These are phyloP conservation scores for Diadegma fenestrale DNA, from an alignment of 2,888 invertebrate genomes.

Conservation along the genomic window DNA sequence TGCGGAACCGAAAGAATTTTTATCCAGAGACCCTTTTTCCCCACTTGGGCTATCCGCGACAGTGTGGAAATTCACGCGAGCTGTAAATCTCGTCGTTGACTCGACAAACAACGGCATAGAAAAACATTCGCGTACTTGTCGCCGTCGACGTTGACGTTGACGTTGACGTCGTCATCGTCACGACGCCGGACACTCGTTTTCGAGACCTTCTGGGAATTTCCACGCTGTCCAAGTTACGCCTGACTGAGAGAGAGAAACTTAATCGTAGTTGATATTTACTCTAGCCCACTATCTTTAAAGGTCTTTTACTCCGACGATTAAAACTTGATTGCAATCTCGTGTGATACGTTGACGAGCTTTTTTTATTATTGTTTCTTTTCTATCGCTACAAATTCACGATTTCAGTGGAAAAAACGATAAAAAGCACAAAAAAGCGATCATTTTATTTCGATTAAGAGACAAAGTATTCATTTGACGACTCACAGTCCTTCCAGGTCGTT, in stretches of 20 bases:
- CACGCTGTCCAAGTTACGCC: slow-evolving; percentile 59
- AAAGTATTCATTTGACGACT: not conserved
- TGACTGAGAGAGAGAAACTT: not conserved
- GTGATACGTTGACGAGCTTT: not conserved
- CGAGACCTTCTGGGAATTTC: slow-evolving; percentile 70
- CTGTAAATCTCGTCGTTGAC: slow-evolving; percentile 39
- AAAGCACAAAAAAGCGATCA: not conserved
- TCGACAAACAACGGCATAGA: slow-evolving; percentile 18
- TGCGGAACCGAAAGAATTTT: slow-evolving; percentile 30
- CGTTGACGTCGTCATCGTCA: slow-evolving; percentile 57
- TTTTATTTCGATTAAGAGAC: not conserved
- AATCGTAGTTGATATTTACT: not conserved
- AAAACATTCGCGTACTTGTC: slow-evolving; percentile 1
- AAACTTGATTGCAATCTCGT: not conserved
- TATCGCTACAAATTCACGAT: not conserved
- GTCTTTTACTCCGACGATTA: not conserved
- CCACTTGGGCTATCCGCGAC: not conserved
- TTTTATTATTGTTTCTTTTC: not conserved
- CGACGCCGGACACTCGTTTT: slow-evolving; percentile 29
- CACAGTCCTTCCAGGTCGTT: not conserved
- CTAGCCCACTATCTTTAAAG: slow-evolving; percentile 4
- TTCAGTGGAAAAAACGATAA: not conserved
- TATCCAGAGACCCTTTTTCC: not conserved
- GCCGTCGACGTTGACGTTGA: slow-evolving; percentile 41
- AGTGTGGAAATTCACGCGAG: slow-evolving; percentile 28